Evolutionary conservation across 2,888 invertebrate genomes (phyloP).

Genomic region (Ditula angustiorana): DNA sequence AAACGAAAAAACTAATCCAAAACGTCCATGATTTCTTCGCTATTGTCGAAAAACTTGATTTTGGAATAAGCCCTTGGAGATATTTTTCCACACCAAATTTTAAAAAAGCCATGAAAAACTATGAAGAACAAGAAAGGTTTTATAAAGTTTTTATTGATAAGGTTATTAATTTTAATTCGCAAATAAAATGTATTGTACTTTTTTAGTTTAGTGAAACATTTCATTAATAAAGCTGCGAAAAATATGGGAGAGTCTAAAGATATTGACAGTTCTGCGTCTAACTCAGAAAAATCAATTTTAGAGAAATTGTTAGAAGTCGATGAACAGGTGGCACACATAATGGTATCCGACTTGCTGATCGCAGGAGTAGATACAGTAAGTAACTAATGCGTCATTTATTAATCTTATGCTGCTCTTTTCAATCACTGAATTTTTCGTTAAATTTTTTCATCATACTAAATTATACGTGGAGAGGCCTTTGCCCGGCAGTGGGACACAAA

Average conservation of each 20-base stretch:
- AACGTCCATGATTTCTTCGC: conserved; percentile 62
- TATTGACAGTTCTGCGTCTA: conserved; percentile 43
- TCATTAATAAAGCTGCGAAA: conserved; percentile 56
- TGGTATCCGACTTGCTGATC: conserved; percentile 88
- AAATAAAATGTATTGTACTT: neutral
- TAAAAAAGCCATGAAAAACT: conserved; percentile 64
- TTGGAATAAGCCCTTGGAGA: conserved; percentile 64
- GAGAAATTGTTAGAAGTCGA: conserved; percentile 86
- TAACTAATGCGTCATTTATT: conserved; percentile 38
- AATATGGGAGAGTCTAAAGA: conserved; percentile 48
- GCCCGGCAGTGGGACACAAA: no score
- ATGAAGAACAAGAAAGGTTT: conserved; percentile 64
- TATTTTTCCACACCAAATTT: conserved; percentile 59
- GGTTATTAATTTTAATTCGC: neutral
- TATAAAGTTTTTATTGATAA: conserved; percentile 52
- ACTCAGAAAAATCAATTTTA: conserved; percentile 81
- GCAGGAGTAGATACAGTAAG: conserved; percentile 89
- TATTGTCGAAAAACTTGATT: conserved; percentile 58
- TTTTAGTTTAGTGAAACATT: conserved; percentile 54
- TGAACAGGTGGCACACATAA: conserved; percentile 84
- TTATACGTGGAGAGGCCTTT: no score
- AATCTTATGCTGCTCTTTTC: neutral
- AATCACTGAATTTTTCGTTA: neutral
- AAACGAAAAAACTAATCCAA: conserved; percentile 62
- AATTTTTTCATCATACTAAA: neutral